phyloP scores from a whole-genome alignment of 1,140 invertebrate genomes.

The Drosophila sulfurigaster region DNA sequence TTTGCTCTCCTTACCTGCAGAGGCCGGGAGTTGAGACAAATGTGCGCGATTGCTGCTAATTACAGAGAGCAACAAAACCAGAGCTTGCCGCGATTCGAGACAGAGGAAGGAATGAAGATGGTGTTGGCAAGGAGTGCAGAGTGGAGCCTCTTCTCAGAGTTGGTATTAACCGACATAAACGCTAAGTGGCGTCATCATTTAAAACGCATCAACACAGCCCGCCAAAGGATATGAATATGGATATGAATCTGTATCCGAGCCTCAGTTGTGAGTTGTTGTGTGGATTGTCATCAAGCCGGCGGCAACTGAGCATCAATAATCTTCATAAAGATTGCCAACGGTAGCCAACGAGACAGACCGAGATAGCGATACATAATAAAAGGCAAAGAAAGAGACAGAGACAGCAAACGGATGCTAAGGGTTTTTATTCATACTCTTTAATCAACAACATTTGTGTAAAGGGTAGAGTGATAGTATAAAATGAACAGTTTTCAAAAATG shows the following conservation, averaged over 20 bases:
- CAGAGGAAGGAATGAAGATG: constrained; percentile 1
- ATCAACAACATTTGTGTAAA: no score
- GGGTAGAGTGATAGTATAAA: no score
- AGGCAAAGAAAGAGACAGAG: not conserved
- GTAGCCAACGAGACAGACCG: constrained; percentile 50
- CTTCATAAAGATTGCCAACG: constrained; percentile 71
- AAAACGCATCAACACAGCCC: constrained; percentile 82
- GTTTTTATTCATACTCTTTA: constrained; percentile 8
- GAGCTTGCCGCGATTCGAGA: not conserved
- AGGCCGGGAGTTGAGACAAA: constrained; percentile 59
- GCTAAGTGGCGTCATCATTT: constrained; percentile 84
- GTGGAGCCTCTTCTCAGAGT: constrained; percentile 33
- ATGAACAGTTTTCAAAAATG: no score
- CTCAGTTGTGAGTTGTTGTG: constrained; percentile 11
- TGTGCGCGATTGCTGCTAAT: constrained; percentile 80
- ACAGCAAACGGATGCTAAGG: constrained; percentile 8
- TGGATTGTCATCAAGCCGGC: constrained; percentile 71
- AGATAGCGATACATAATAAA: not conserved
- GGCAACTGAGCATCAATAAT: constrained; percentile 72
- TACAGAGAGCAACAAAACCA: constrained; percentile 60
- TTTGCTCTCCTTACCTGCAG: constrained; percentile 17
- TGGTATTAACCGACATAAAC: constrained; percentile 82
- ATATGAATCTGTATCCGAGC: constrained; percentile 31
- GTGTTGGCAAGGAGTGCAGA: not conserved
- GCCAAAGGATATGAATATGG: constrained; percentile 66